Conservation (phyloP, 2,113 vertebrate genomes). For the Melanotaenia duboulayi region DNA sequence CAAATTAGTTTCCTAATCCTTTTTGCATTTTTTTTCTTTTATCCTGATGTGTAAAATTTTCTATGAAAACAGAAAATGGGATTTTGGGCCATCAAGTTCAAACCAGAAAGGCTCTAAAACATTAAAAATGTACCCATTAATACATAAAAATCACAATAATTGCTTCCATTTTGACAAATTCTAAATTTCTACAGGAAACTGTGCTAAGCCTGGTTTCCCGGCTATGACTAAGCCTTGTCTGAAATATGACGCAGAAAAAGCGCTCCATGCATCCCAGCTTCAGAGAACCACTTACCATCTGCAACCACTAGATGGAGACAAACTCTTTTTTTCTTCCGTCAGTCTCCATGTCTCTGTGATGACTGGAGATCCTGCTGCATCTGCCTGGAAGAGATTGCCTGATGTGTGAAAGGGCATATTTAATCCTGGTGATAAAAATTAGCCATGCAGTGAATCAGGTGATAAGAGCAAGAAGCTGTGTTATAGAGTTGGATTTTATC, state of each 20-base stretch:
- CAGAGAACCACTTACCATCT: fast-evolving
- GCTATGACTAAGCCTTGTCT: neutral
- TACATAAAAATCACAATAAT: too few relatives aligned
- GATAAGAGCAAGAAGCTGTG: slow-evolving; percentile 57
- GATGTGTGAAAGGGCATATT: slow-evolving; percentile 32
- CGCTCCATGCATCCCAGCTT: neutral
- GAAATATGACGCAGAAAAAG: neutral
- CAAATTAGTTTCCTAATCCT: too few relatives aligned
- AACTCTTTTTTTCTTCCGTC: neutral
- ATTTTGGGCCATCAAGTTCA: too few relatives aligned
- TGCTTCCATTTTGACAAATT: too few relatives aligned
- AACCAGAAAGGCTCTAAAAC: too few relatives aligned
- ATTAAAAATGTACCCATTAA: too few relatives aligned
- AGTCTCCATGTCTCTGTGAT: neutral
- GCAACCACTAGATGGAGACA: slow-evolving; percentile 23
- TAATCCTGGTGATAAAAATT: slow-evolving; percentile 54
- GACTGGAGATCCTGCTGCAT: neutral
- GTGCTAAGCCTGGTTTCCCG: neutral
- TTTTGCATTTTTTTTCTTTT: too few relatives aligned
- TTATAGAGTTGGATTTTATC: slow-evolving; percentile 23
- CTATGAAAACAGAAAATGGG: too few relatives aligned
- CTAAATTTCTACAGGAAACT: too few relatives aligned
- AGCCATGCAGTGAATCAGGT: slow-evolving; percentile 38
- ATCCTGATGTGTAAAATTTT: too few relatives aligned
- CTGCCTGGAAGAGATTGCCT: slow-evolving; percentile 38